Base-by-base conservation (phyloP, 2,113 vertebrate genomes). In the Tympanuchus pallidicinctus region DNA sequence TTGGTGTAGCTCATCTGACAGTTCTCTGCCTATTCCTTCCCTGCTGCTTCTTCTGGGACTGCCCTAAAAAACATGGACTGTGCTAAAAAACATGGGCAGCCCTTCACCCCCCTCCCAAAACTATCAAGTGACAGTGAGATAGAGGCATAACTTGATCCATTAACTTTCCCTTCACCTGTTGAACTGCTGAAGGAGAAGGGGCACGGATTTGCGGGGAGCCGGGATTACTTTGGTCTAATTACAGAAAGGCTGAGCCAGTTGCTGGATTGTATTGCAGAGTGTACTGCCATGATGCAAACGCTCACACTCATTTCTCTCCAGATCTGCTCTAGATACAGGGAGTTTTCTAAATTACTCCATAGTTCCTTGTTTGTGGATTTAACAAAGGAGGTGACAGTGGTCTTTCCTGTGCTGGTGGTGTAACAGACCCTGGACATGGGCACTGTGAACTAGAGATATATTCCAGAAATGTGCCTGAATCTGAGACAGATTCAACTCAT, bases 341-440 rank as follows among this genome's bases (percentile, higher is more conserved):
- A 78, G 86, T 77, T 92, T 83, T 56, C 38, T 48, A 82, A 89
- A 38, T 91, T 67, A n/a, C 17, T 91, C 48, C 86, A 74, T 22
- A 80, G 48, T 22, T 50, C 13, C 42, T 74, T 36, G 75, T 79
- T 69, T 87, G 78, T 88, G 75, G 47, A 28, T 45, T 83, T 83
- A 82, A 80, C 82, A 67, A 64, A 90, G 73, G 47, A 92, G 61
- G 65, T 0, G 17, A 67, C 80, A 73, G 52, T 34, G 61, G 32
- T 90, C 80, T 93, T 86, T 17, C 10, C 47, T 86, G 38, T 17
- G 8, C 56, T 90, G 24, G 8, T 47, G 47, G 32, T 77, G 19
- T 18, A 45, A 20, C 45, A 0, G 3, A 54, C n/a, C 50, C 22
- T 2, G 19, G 21, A 22, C 48, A 75, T 5, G 3, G 63, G 42